These are phyloP conservation scores for Morpho achilles DNA, from an alignment of 2,888 invertebrate genomes.

Conservation along the genomic window DNA sequence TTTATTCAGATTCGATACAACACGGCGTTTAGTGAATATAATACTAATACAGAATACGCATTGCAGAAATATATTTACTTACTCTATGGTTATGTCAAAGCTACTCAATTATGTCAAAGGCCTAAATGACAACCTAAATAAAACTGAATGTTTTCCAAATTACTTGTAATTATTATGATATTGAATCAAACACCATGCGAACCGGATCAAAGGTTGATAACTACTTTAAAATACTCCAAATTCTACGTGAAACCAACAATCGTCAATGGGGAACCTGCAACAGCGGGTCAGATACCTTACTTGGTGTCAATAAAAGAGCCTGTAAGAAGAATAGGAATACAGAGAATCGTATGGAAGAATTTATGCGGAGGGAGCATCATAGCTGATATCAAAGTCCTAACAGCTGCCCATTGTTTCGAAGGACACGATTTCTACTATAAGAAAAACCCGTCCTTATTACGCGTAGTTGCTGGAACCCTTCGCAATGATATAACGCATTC, in stretches of 20 bases:
- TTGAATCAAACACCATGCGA: slow-evolving; percentile 23
- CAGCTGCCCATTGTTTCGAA: slow-evolving; percentile 66
- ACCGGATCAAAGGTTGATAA: slow-evolving; percentile 45
- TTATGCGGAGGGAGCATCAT: slow-evolving; percentile 60
- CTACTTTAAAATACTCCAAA: slow-evolving; percentile 47
- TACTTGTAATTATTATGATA: slow-evolving; percentile 18
- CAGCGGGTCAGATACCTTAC: slow-evolving; percentile 43
- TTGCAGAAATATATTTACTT: no score
- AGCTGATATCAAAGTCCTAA: slow-evolving; percentile 36
- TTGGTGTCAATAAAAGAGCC: slow-evolving; percentile 54
- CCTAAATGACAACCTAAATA: background rate
- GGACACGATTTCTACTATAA: slow-evolving; percentile 39
- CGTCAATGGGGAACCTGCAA: slow-evolving; percentile 45
- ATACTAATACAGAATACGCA: no score
- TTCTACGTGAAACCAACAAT: slow-evolving; percentile 40
- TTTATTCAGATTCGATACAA: no score
- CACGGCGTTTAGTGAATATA: no score
- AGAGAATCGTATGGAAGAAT: slow-evolving; percentile 40
- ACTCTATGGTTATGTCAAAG: no score
- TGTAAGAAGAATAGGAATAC: slow-evolving; percentile 9
- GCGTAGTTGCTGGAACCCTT: slow-evolving; percentile 47
- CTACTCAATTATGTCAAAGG: background rate
- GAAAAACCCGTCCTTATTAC: slow-evolving; percentile 32
- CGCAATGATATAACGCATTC: slow-evolving; percentile 36
- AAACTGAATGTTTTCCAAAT: slow-evolving; percentile 29